These are phyloP conservation scores for Drosophila siamana DNA, from an alignment of 2,888 invertebrate species.

Conservation along the genomic window DNA sequence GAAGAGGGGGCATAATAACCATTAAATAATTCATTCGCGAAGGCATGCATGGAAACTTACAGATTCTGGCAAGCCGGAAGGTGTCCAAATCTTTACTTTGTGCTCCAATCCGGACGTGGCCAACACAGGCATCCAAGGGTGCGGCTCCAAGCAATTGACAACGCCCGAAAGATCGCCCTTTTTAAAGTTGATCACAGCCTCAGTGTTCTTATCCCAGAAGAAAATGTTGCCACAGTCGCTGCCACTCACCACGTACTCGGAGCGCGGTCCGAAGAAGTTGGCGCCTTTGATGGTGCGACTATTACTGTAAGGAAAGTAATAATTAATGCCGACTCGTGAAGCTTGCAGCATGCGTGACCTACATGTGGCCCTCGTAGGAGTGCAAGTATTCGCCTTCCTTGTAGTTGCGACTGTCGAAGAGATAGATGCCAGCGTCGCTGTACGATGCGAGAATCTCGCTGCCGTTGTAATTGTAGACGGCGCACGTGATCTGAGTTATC, in stretches of 20 bases:
- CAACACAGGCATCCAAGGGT: conserved; percentile 93
- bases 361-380: conserved; percentile 88
- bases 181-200: conserved; percentile 95
- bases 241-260: conserved; percentile 96
- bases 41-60: conserved; percentile 50
- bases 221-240: conserved; percentile 95
- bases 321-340: not conserved
- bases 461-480: conserved; percentile 96
- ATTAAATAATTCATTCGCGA: too few relatives aligned
- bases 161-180: conserved; percentile 93
- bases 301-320: conserved; percentile 86
- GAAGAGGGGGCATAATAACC: too few relatives aligned
- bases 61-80: conserved; percentile 83
- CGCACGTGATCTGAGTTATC: conserved; percentile 91
- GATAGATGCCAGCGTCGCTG: conserved; percentile 96
- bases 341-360: conserved; percentile 34
- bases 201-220: conserved; percentile 95
- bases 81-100: conserved; percentile 97
- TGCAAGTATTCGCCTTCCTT: conserved; percentile 85
- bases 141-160: conserved; percentile 95
- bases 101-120: conserved; percentile 95
- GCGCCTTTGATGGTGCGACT: conserved; percentile 94
- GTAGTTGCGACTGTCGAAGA: conserved; percentile 90
- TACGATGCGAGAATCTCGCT: conserved; percentile 96
- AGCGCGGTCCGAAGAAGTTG: conserved; percentile 96